A percentile compares a stretch with the other conserved stretches of the same genome.
phyloP scores from a whole-genome alignment of 2,113 vertebrate species.

The Anhinga anhinga region DNA sequence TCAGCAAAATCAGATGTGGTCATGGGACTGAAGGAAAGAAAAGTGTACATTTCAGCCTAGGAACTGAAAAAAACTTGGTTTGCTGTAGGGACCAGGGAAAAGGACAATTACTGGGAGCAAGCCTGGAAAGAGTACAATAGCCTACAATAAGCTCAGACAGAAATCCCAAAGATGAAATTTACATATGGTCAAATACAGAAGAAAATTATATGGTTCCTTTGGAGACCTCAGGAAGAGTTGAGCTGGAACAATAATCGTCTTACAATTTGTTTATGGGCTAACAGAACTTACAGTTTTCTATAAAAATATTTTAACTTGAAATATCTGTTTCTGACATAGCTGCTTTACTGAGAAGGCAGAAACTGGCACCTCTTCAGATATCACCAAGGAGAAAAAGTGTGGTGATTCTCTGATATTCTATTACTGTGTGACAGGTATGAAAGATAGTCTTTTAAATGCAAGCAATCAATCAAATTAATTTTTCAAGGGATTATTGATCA shows the following conservation, averaged over 20 bases:
- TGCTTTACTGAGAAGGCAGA: not conserved
- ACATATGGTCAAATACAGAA: not conserved
- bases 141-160: not conserved
- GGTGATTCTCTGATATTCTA: not conserved
- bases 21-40: not conserved
- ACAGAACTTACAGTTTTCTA: not conserved
- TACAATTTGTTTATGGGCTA: not conserved
- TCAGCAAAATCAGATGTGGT: not conserved
- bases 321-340: not conserved
- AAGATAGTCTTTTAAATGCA: not conserved
- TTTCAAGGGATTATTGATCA: not conserved
- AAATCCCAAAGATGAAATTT: not conserved
- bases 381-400: not conserved
- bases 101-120: not conserved
- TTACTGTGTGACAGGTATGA: not conserved
- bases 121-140: not conserved
- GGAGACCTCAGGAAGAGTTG: not conserved
- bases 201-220: not conserved
- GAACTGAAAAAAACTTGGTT: not conserved
- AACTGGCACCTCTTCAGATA: not conserved
- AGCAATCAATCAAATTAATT: not conserved
- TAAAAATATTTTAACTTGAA: not conserved
- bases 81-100: not conserved
- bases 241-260: not conserved
- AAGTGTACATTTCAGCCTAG: not conserved